Base-by-base conservation (phyloP, 2,113 vertebrate species). In the Planiliza haematocheilus region DNA sequence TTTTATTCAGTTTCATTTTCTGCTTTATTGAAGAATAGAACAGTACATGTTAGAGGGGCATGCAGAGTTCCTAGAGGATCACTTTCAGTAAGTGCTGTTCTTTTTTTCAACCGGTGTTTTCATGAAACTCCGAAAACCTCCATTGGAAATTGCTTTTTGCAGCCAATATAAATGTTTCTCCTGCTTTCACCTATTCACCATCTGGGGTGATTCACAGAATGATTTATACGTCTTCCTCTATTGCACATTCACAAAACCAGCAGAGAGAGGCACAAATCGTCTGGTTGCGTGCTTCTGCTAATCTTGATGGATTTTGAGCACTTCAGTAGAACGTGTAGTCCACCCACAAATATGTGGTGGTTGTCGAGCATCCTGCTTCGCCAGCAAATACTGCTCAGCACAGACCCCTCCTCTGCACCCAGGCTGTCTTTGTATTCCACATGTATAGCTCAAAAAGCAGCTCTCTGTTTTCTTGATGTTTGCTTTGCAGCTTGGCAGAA, bases 151-250 rank as follows among this genome's bases (percentile, higher is more conserved):
- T 16, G 34, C 43, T 24, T 65, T 21, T 20, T 66, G 48, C 52
- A 55, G 89, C 85, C 91, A 89, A 87, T 11, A 74, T 65, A 81
- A 92, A 92, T 83, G 46, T 91, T 88, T 70, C 60, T 60, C 59
- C 55, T 58, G 58, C 73, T 24, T 66, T 84, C 77, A 85, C 79
- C 77, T 77, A 53, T 84, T 81, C 69, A 38, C 57, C 67, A 63
- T 77, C 66, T 63, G 68, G 53, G 36, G 57, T 55, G 48, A 80
- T 84, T 79, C 63, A 73, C 30, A 36, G 17, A 55, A 39, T 70
- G 68, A 86, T 88, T 81, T 77, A 74, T 73, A 18, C 30, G 10
- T 65, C 63, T 36, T 65, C 57, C 56, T 63, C 43, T 7, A 13
- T 68, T 71, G 57, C 53, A 65, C 30, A 42, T 57, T 76, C 55